Percentiles rank a stretch among this genome's conserved stretches.
Evolutionary conservation across 2,113 vertebrate species (phyloP).

Genomic region (Brachyhypopomus gauderio): DNA sequence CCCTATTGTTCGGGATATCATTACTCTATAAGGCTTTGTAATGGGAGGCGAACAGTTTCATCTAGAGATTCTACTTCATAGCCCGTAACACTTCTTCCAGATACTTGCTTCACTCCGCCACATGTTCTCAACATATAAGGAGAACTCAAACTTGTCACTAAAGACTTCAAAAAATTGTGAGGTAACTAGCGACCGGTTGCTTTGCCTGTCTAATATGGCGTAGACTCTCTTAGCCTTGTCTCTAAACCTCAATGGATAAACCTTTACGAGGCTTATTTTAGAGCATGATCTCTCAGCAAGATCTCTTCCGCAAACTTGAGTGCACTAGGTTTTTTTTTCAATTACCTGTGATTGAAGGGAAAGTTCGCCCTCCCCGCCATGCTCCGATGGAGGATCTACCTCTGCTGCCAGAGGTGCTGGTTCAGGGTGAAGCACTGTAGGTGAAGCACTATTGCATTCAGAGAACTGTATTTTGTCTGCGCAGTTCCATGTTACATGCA

Average conservation of each 20-base stretch:
- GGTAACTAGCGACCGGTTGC: conserved; percentile 40
- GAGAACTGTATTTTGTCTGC: neutral
- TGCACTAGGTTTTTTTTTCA: conserved; percentile 24
- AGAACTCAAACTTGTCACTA: conserved; percentile 1
- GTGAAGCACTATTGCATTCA: conserved; percentile 34
- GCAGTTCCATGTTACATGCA: conserved; percentile 31
- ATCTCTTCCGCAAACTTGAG: conserved; percentile 22
- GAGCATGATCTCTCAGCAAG: neutral
- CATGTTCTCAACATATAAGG: conserved; percentile 43
- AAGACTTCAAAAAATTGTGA: conserved; percentile 41
- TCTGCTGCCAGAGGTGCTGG: neutral
- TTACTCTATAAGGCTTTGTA: conserved; percentile 51
- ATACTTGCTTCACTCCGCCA: neutral
- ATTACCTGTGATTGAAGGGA: neutral
- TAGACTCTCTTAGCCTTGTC: conserved; percentile 21
- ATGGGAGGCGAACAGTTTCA: conserved; percentile 16
- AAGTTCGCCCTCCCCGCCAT: neutral
- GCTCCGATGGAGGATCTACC: neutral
- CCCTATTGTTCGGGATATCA: conserved; percentile 41
- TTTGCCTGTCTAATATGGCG: conserved; percentile 37
- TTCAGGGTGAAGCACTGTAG: conserved; percentile 31
- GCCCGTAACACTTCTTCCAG: conserved; percentile 24
- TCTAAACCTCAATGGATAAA: conserved; percentile 18
- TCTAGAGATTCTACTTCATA: conserved; percentile 30
- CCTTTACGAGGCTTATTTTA: conserved; percentile 37